These are phyloP conservation scores for Coregonus sp. DNA, from an alignment of 2,797 vertebrate species.

Conservation along the genomic window DNA sequence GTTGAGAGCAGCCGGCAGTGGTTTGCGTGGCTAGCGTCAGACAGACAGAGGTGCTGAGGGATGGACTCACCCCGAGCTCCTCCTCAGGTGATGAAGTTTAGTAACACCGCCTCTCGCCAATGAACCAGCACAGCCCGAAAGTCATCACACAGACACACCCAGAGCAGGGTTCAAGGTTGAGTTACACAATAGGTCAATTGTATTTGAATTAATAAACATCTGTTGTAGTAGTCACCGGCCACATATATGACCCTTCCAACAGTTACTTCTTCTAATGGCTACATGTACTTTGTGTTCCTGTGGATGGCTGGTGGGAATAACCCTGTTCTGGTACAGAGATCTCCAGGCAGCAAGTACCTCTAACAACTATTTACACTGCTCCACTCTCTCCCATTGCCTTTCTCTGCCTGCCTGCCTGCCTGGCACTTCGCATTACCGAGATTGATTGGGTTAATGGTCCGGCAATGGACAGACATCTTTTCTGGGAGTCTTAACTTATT, in stretches of 20 bases:
- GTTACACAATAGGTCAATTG: not conserved
- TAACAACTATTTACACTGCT: constrained; percentile 7
- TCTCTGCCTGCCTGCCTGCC: not conserved
- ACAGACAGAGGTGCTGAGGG: constrained; percentile 6
- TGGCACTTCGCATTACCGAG: constrained; percentile 15
- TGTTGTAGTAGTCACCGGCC: not conserved
- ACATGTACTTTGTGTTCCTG: constrained; percentile 1
- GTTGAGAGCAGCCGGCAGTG: not conserved
- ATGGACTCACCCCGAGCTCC: constrained; percentile 21
- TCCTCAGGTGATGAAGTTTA: constrained; percentile 32
- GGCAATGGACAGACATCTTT: constrained; percentile 8
- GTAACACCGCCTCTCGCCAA: constrained; percentile 27
- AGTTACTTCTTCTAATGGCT: not conserved
- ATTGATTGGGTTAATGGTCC: constrained; percentile 17
- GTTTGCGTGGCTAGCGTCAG: not conserved
- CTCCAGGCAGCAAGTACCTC: not conserved
- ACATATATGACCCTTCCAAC: not conserved
- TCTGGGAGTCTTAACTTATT: not conserved
- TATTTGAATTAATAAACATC: not conserved
- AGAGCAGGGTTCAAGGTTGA: not conserved
- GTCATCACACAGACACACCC: constrained; percentile 1
- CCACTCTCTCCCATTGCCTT: not conserved
- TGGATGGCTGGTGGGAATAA: not conserved
- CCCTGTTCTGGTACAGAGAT: not conserved
- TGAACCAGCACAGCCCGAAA: constrained; percentile 20